Evolutionary conservation across 2,888 invertebrate species (phyloP), one percentile per base, ranked within the genome.

Genomic region (Teleiodes luculella): DNA sequence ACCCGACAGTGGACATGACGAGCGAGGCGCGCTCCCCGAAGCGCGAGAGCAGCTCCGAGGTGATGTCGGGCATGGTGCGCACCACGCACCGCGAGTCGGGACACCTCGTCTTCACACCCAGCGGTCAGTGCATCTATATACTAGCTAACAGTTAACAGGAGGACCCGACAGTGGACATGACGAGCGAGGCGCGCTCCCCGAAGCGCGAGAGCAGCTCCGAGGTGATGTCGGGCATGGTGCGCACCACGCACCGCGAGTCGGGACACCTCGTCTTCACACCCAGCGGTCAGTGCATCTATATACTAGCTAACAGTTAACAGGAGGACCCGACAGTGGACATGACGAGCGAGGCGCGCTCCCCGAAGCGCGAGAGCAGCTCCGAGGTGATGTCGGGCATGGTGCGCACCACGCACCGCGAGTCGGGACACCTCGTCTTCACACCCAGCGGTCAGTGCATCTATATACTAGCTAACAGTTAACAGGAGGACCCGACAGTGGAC

Each of bases 321-420:
- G 89, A 89, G 72, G 10, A 2, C 2, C 6, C 11, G 6, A 31
- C 6, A 31, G 3, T n/a, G n/a, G 89, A 88, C 68, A 83, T 88
- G 82, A 66, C 81, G 1, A 80, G 69, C 68, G 86, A 86, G 0
- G 46, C 68, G 0, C 45, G 65, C 0, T 56, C 62, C 30, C 35
- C n/a, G 7, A 86, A 86, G 52, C 85, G 86, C 60, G 87, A 88
- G 64, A 76, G 59, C 74, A 85, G 74, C 64, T 81, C 85, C 0
- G 86, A 84, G 33, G 83, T 90, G 39, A 87, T 88, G 83, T 87
- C 90, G 0, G 90, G 90, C 16, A 90, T 86, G 86, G 90, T 90
- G 7, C 83, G 90, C 14, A 87, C 84, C 30, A 87, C 88, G 0
- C 90, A 90, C 67, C 80, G 89, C 48, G 90, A 90, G 64, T 86